phyloP scores from a whole-genome alignment of 2,113 vertebrate genomes.

The Corynorhinus townsendii region DNA sequence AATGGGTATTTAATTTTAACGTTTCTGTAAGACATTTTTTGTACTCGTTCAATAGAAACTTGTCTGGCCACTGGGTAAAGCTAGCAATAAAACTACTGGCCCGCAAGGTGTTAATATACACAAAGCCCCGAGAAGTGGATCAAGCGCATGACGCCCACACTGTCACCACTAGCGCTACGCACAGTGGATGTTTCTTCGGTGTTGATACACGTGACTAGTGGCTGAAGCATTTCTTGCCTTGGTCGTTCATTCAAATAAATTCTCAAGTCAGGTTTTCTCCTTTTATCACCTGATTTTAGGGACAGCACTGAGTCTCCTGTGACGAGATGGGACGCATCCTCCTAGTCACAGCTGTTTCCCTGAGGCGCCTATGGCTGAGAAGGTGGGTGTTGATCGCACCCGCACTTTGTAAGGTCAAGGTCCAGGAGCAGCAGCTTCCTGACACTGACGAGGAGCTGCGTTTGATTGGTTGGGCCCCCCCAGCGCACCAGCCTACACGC shows the following conservation, averaged over 20 bases:
- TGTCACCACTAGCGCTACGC: too few species aligned
- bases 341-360: background rate
- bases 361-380: slow-evolving; percentile 33
- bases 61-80: too few species aligned
- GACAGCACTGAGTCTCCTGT: background rate
- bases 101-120: background rate
- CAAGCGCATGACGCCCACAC: background rate
- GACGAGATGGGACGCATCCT: background rate
- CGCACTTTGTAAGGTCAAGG: background rate
- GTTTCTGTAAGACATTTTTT: too few species aligned
- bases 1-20: too few species aligned
- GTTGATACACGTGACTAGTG: background rate
- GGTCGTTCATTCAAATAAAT: background rate
- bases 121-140: background rate
- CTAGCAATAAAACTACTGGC: too few species aligned
- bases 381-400: slow-evolving; percentile 19
- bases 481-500: slow-evolving; percentile 15
- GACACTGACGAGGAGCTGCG: background rate
- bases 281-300: background rate
- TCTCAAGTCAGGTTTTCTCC: background rate
- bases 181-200: background rate
- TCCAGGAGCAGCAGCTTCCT: background rate
- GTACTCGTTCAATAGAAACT: too few species aligned
- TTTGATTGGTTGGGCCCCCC: slow-evolving; percentile 39
- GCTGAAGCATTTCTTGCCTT: background rate